A percentile compares a stretch with the other conserved stretches of the same genome.
phyloP scores from a whole-genome alignment of 2,888 invertebrate species.

The Halocaridina rubra region DNA sequence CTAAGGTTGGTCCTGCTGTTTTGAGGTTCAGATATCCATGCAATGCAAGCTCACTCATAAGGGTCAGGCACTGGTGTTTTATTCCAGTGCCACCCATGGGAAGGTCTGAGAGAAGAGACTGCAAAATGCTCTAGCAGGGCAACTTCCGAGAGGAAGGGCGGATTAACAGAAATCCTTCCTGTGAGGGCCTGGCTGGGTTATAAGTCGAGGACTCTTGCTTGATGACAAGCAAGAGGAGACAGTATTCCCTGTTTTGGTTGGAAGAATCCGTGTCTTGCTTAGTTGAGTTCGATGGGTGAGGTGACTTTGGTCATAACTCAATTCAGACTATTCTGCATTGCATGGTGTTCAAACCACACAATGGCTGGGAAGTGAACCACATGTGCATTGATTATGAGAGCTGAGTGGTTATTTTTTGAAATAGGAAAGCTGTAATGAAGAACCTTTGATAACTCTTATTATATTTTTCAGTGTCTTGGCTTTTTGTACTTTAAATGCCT shows the following conservation, averaged over 20 bases:
- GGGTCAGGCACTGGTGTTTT: not conserved
- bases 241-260: constrained; percentile 13
- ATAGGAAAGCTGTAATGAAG: too few relatives aligned
- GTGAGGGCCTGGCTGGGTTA: constrained; percentile 6
- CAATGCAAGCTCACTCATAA: constrained; percentile 48
- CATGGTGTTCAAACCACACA: not conserved
- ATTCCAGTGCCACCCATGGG: constrained; percentile 32
- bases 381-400: constrained; percentile 59
- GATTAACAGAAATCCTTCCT: constrained; percentile 43
- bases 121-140: constrained; percentile 36
- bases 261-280: constrained; percentile 46
- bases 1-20: constrained; percentile 17
- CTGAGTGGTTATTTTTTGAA: constrained; percentile 48
- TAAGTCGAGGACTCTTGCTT: constrained; percentile 14
- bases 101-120: constrained; percentile 58
- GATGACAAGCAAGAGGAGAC: constrained; percentile 13
- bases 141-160: constrained; percentile 48
- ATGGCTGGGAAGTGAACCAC: constrained; percentile 6
- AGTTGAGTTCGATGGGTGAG: constrained; percentile 52
- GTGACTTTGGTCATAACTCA: constrained; percentile 49
- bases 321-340: constrained; percentile 56
- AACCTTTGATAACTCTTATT: too few relatives aligned
- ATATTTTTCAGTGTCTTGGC: too few relatives aligned
- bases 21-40: not conserved
- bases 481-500: too few relatives aligned